Conservation (phyloP, 2,797 vertebrate genomes). For the Hafferia zeledoni region DNA sequence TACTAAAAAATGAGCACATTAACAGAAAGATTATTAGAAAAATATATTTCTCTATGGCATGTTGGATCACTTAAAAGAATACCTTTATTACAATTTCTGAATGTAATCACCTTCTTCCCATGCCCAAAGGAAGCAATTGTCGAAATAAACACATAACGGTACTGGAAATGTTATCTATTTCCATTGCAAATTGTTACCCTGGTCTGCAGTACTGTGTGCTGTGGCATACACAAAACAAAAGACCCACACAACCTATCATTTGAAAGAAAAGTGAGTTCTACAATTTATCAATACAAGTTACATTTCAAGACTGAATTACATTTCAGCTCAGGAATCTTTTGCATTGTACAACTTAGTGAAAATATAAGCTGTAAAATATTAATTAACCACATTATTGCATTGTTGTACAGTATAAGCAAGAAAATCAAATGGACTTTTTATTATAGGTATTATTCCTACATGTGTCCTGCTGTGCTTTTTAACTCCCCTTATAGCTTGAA, state of each 20-base stretch:
- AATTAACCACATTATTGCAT: background rate
- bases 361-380: background rate
- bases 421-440: background rate
- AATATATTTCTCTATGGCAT: conserved; percentile 19
- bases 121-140: conserved; percentile 15
- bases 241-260: background rate
- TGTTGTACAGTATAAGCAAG: background rate
- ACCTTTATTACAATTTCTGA: conserved; percentile 29
- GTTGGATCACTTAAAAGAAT: conserved; percentile 23
- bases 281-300: background rate
- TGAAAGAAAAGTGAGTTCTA: background rate
- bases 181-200: background rate
- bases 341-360: conserved; percentile 15
- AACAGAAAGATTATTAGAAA: conserved; percentile 5
- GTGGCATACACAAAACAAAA: background rate
- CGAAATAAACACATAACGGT: conserved; percentile 24
- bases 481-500: background rate
- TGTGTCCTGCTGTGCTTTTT: background rate
- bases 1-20: conserved; percentile 2
- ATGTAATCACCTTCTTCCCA: background rate
- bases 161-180: conserved; percentile 11
- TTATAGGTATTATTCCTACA: background rate
- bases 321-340: conserved; percentile 25
- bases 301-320: conserved; percentile 2
- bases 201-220: background rate